Evolutionary conservation across 2,113 vertebrate species (phyloP).

Genomic region (Rhea pennata): DNA sequence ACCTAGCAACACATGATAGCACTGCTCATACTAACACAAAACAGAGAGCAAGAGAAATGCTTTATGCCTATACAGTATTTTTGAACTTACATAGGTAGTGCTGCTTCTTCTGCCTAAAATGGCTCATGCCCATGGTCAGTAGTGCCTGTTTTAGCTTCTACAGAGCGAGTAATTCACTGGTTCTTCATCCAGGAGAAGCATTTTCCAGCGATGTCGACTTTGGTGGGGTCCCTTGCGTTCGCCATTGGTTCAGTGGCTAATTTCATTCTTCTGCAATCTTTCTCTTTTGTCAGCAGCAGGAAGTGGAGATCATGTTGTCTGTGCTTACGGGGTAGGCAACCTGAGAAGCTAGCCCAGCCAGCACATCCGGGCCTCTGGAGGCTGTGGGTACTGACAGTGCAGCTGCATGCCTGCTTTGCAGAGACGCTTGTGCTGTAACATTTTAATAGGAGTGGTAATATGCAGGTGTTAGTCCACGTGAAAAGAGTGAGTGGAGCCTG

Average conservation of each 20-base stretch:
- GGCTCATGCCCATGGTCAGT: not conserved
- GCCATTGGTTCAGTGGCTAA: fast-evolving
- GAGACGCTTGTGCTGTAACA: fast-evolving
- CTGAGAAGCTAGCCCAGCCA: fast-evolving
- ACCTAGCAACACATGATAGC: too few species aligned
- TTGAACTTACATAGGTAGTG: fast-evolving
- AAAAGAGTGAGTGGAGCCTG: not conserved
- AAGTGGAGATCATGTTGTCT: not conserved
- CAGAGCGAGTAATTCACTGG: fast-evolving
- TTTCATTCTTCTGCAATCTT: fast-evolving
- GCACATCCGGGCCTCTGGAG: fast-evolving
- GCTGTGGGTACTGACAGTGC: fast-evolving
- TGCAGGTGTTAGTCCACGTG: fast-evolving
- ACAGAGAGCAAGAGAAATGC: not conserved
- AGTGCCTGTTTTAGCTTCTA: not conserved
- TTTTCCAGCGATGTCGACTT: not conserved
- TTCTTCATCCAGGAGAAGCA: fast-evolving
- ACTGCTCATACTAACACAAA: fast-evolving
- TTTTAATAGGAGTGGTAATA: fast-evolving
- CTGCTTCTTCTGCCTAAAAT: not conserved
- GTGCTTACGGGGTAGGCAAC: not conserved
- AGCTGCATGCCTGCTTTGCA: fast-evolving
- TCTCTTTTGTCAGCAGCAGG: fast-evolving
- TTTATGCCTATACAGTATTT: fast-evolving
- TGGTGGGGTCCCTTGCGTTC: not conserved